A percentile compares a stretch with the other conserved stretches of the same genome.
phyloP scores from a whole-genome alignment of 1,140 invertebrate species.

The Diachasmimorpha longicaudata region DNA sequence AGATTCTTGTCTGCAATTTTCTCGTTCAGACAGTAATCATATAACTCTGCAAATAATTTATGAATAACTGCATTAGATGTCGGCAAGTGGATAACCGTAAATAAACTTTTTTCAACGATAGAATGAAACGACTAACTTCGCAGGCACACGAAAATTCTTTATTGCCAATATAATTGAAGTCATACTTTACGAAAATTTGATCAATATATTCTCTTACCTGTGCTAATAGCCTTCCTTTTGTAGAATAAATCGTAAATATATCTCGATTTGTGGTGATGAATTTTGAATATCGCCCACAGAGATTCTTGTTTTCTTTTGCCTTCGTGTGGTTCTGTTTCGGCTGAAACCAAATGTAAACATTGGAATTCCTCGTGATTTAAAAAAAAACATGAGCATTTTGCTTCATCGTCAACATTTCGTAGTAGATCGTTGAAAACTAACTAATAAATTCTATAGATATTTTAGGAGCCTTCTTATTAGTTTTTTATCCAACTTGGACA shows the following conservation, averaged over 20 bases:
- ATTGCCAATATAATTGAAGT: no score
- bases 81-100: no score
- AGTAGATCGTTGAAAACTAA: not conserved
- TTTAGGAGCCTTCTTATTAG: no score
- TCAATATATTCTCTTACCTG: conserved; percentile 63
- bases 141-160: no score
- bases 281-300: conserved; percentile 98
- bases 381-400: no score
- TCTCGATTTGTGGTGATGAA: conserved; percentile 97
- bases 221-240: conserved; percentile 93
- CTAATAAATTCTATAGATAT: not conserved
- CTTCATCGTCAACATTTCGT: no score
- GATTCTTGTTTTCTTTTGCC: conserved; percentile 98
- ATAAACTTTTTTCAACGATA: no score
- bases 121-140: no score
- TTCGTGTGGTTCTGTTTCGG: conserved; percentile 98
- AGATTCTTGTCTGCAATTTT: conserved; percentile 97
- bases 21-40: conserved; percentile 96
- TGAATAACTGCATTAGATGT: not conserved
- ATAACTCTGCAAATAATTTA: conserved; percentile 75
- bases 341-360: conserved; percentile 63
- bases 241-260: conserved; percentile 99
- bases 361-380: no score
- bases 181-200: no score
- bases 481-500: no score